Evolutionary conservation across 1,140 invertebrate species (phyloP).

Genomic region (Holcopasites calliopsidis): DNA sequence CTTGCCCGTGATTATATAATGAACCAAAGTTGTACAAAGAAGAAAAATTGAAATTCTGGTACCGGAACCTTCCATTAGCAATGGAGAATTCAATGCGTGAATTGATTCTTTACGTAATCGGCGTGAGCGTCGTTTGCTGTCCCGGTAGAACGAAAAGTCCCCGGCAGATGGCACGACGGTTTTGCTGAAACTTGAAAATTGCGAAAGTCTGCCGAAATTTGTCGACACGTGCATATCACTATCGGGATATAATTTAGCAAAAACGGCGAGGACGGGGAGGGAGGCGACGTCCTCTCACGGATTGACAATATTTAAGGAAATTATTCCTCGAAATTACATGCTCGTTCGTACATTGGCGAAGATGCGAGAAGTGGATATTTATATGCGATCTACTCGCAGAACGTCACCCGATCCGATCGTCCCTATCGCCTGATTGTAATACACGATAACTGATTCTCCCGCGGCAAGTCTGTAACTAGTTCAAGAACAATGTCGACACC

Average conservation of each 20-base stretch:
- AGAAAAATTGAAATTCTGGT: too few relatives aligned
- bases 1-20: too few relatives aligned
- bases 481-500: conserved; percentile 10
- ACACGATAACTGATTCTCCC: background rate
- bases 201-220: background rate
- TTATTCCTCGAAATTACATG: conserved; percentile 2
- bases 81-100: too few relatives aligned
- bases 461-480: background rate
- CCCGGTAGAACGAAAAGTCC: too few relatives aligned
- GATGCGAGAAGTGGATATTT: conserved; percentile 19
- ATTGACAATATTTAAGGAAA: conserved; percentile 22
- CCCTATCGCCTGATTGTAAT: conserved; percentile 23
- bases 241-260: background rate
- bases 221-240: background rate
- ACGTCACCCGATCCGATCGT: conserved; percentile 23
- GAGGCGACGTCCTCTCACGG: background rate
- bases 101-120: too few relatives aligned
- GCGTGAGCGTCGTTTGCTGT: too few relatives aligned
- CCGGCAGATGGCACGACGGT: background rate
- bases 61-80: too few relatives aligned
- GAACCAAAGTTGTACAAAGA: too few relatives aligned
- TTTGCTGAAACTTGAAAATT: background rate
- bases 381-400: conserved; percentile 20
- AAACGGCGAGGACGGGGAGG: background rate
- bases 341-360: background rate